Base-by-base conservation (phyloP, 2,888 invertebrate species). In the Odontothrips loti region DNA sequence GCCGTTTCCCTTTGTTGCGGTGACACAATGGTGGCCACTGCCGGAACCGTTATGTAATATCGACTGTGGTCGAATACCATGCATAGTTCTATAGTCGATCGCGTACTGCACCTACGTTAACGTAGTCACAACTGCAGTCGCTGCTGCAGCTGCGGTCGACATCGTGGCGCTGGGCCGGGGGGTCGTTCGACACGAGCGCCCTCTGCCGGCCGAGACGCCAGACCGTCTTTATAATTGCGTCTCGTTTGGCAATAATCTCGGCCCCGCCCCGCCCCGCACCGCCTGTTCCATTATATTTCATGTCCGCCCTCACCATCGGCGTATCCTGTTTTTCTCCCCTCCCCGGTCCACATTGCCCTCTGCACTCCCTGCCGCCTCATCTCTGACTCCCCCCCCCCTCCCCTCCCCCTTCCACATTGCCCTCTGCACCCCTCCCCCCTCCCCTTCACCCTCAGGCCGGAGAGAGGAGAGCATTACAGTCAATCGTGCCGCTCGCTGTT, bases 401-500 rank as follows among this genome's bases (percentile, higher is more conserved):
- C 20, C 20, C 17, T 58, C 15, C 58, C 20, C 58, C 58, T 11
- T 11, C 17, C 20, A 6, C 58, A 20, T 0, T 43, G n/a, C n/a
- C n/a, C 12, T 48, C 12, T 48, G 10, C 48, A 11, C 48, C 48
- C 48, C 48, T 48, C 48, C 48, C 48, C 48, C n/a, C 48, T 48
- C 48, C 12, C 51, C 51, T 20, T 51, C 51, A 12, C 51, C 51
- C 51, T 51, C 51, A 2, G 51, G 51, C 51, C 10, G 51, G 34
- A 6, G 2, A 6, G 34, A 43, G 34, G 20, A 51, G 51, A 23
- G 68, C 68, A 68, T 68, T 68, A 68, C 68, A 68, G 68, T 68
- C 68, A 68, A 68, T 68, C 68, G 68, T 68, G 68, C 68, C 23
- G 68, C 68, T 68, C 23, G 68, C 68, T 68, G 68, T 68, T 68